Base-by-base conservation (phyloP, 2,113 vertebrate genomes). In the Phocoena sinus region DNA sequence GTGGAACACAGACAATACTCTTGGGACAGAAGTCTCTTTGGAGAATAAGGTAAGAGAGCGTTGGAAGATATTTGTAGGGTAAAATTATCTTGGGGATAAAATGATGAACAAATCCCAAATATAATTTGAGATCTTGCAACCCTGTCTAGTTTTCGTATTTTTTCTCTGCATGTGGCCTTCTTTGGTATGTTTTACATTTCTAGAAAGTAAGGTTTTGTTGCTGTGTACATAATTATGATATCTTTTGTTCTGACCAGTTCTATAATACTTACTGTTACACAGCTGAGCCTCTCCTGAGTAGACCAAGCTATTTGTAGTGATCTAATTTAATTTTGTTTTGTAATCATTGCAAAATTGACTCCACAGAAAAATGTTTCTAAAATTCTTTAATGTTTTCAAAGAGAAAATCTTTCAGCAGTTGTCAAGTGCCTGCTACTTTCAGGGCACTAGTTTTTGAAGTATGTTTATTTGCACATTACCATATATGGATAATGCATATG, bases 1-100 rank as follows among this genome's bases (percentile, higher is more conserved):
- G 97, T 99, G 99, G 99, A 99, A 99, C 98, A 99, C 99, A 26
- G 99, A 99, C 97, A 99, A 99, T 97, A 99, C 99, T 3, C 44
- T 99, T 95, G 99, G 99, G 95, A 99, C 99, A 41, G 99, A 99
- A 97, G 83, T 99, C 97, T 98, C 99, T 67, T 74, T 99, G 96
- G 99, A 99, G 98, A 99, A 99, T 98, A 99, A 99, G 99, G 99
- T 99, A 89, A 98, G 98, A 94, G 65, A 73, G 47, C 26, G 80
- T 47, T 53, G 26, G 63, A 56, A 68, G 4, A 41, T 62, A 85
- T 97, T 93, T 91, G 33, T 56, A 91, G 50, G 28, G 83, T 94
- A n/a, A 77, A 8, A 90, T 58, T 73, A 74, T 77, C 63, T 85
- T 93, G 36, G 33, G 62, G 47, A 74, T 65, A 89, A 56, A 67